These are phyloP conservation scores for Bicyclus anynana DNA, from an alignment of 1,140 invertebrate species.

Conservation along the genomic window DNA sequence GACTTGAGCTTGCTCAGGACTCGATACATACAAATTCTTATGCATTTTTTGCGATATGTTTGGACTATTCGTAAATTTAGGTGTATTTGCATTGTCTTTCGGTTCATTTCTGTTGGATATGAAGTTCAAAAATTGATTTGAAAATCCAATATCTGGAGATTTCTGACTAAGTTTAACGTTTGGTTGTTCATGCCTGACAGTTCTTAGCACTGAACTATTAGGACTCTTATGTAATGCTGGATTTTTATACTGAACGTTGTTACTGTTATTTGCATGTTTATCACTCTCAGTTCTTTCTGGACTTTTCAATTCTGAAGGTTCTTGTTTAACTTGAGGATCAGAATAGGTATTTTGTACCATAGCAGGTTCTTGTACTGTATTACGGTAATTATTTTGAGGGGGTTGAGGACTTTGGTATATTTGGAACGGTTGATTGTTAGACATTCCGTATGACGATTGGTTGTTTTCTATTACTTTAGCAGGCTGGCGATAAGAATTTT, in stretches of 20 bases:
- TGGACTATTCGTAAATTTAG: conserved; percentile 72
- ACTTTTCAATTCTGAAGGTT: conserved; percentile 35
- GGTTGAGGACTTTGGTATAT: conserved; percentile 63
- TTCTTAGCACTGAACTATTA: conserved; percentile 57
- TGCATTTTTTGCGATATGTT: conserved; percentile 77
- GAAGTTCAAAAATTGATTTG: conserved; percentile 72
- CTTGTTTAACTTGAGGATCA: conserved; percentile 44
- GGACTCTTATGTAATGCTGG: conserved; percentile 51
- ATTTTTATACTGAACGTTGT: conserved; percentile 37
- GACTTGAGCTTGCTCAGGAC: conserved; percentile 74
- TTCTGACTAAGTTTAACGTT: conserved; percentile 57
- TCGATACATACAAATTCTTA: conserved; percentile 75
- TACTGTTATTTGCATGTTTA: conserved; percentile 43
- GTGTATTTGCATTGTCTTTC: conserved; percentile 74
- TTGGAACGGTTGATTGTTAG: conserved; percentile 56
- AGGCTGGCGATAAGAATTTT: conserved; percentile 55
- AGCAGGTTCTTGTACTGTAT: conserved; percentile 37
- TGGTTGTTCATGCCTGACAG: conserved; percentile 68
- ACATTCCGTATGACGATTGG: conserved; percentile 37
- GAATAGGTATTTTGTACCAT: conserved; percentile 26
- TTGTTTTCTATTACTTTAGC: conserved; percentile 42
- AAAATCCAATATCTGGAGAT: conserved; percentile 65
- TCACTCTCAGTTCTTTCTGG: conserved; percentile 37
- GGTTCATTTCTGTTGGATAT: conserved; percentile 74
- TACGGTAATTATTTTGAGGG: conserved; percentile 47